Percentiles rank a stretch among this genome's conserved stretches.
These are phyloP conservation scores for Bedellia somnulentella DNA, from an alignment of 2,888 invertebrate genomes.

Conservation along the genomic window DNA sequence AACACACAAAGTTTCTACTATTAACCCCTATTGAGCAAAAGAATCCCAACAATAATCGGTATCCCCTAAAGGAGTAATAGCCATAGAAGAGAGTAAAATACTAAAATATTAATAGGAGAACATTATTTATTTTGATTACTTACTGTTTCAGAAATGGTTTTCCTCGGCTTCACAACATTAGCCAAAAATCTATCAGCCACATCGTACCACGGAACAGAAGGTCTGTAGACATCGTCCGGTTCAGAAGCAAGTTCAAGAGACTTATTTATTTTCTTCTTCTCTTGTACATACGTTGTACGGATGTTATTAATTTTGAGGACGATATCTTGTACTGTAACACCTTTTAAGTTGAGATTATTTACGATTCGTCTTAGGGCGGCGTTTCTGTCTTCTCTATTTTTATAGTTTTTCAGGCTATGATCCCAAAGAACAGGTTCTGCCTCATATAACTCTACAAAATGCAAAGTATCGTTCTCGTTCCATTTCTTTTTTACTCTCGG, in stretches of 20 bases:
- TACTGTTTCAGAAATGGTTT: constrained; percentile 3
- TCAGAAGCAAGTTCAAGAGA: constrained; percentile 1
- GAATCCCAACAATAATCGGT: too few relatives aligned
- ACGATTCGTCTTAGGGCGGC: constrained; percentile 5
- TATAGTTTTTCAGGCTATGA: constrained; percentile 4
- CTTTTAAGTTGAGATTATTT: constrained; percentile 3
- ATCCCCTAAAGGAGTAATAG: too few relatives aligned
- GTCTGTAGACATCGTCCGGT: constrained; percentile 6
- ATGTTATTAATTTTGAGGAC: constrained; percentile 3
- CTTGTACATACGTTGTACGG: constrained; percentile 1
- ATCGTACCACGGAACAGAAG: constrained; percentile 3
- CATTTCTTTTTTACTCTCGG: constrained; percentile 6
- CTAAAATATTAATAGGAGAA: too few relatives aligned
- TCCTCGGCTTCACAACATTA: constrained; percentile 5
- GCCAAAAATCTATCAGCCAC: constrained; percentile 6
- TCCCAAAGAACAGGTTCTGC: constrained; percentile 7
- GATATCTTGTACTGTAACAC: background rate
- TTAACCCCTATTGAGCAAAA: too few relatives aligned
- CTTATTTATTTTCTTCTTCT: constrained; percentile 2
- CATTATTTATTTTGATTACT: too few relatives aligned
- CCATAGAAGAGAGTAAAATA: too few relatives aligned
- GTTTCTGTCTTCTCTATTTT: constrained; percentile 8
- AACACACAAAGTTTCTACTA: too few relatives aligned
- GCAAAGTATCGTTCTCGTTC: constrained; percentile 4
- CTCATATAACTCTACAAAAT: constrained; percentile 8